Evolutionary conservation across 2,113 vertebrate genomes (phyloP), one percentile per base, ranked within the genome.

Genomic region (Misgurnus mizolepis): DNA sequence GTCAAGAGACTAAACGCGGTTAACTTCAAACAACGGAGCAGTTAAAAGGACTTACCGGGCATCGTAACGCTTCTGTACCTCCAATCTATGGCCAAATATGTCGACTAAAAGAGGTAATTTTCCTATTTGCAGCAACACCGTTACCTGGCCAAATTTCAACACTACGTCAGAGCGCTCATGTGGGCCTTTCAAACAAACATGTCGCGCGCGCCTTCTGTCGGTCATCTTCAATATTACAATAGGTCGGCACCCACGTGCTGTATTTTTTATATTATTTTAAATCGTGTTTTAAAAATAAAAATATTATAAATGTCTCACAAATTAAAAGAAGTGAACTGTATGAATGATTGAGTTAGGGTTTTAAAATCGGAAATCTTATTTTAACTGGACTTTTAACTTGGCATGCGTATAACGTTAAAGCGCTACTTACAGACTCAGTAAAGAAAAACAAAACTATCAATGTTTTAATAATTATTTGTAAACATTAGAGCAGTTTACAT

Each of bases 141-240:
- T 85, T 85, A 85, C 76, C 83, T 82, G 83, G 80, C 65, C 71
- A 80, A 60, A 50, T 79, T 82, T 82, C 77, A 67, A 82, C 47
- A 53, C 76, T 79, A 84, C 83, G 83, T 80, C 83, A 82, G 71
- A 71, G 15, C n/a, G 22, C 62, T 85, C 83, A 80, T 78, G 74
- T 81, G 79, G 67, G 83, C 71, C 53, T 82, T 82, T 82, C 76
- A 82, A 67, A 79, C 76, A 56, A 67, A 71, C 72, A 60, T 11
- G 43, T 65, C 62, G 47, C 75, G 12, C 0, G 65, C 77, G 76
- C 83, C 72, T 47, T 27, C 83, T 82, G 0, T 56, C 4, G 80
- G 60, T 27, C 43, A 5, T 55, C 49, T 0, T 9, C 27, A 47
- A 43, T 41, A 17, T 2, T 45, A n/a, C 41, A 22, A 41, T 8